Evolutionary conservation across 1,140 invertebrate species (phyloP), one percentile per base, ranked within the genome.

Genomic region (Trichomalopsis sarcophagae): DNA sequence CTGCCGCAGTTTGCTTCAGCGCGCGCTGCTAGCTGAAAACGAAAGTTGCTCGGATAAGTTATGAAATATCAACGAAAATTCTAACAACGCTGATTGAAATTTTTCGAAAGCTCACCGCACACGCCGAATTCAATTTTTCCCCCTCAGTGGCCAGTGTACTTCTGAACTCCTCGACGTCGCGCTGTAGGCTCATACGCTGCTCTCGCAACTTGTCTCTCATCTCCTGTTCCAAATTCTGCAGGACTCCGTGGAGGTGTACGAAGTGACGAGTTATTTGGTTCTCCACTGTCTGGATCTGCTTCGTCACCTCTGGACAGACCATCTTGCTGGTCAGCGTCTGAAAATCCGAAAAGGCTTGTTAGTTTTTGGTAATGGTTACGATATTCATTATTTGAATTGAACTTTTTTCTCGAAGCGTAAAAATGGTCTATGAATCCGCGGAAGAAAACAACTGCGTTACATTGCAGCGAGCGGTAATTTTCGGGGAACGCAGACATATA

Each of bases 161-260:
- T 9, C 87, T 30, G 2, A 91, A 83, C 0, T 89, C 86, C 0
- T 88, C 62, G 1, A 92, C 55, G 82, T 91, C 85, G 1, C 84
- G 21, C 73, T 82, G 9, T 10, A 81, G 1, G 23, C 21, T 2
- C 10, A 73, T 30, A 0, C 55, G 47, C 27, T 88, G 81, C 2
- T 83, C 44, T 2, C 87, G 9, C 1, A 93, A 17, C 7, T 88
- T 33, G 0, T 90, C 86, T 2, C 91, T 86, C 21, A 93, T 77
- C 13, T 87, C 80, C 27, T 78, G 81, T 69, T 93, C 93, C 11
- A 89, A 1, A 75, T 89, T 90, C 82, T 93, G 92, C 10, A 93
- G 83, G n/a, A 91, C 17, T 2, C 93, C 92, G 73, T 93, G 93
- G 0, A 93, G 84, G 62, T 89, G 71, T 2, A 88, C 36, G 23